These are phyloP conservation scores for Acleris literana DNA, from an alignment of 2,888 invertebrate genomes.

Conservation along the genomic window DNA sequence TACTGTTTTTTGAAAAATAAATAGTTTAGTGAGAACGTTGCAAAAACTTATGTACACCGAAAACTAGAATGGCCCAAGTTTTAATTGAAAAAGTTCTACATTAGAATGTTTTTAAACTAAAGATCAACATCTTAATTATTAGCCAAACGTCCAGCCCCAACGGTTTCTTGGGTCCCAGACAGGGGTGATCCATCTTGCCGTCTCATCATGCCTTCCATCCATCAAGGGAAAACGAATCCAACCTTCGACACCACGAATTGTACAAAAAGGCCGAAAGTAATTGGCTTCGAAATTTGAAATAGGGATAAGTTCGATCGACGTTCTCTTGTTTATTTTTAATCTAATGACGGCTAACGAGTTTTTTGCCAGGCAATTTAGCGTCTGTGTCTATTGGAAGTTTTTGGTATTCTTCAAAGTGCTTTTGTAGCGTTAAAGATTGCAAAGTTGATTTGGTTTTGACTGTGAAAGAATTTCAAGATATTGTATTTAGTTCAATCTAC, in stretches of 20 bases:
- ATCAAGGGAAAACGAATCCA: constrained; percentile 24
- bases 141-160: constrained; percentile 14
- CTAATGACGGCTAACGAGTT: constrained; percentile 3
- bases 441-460: no score
- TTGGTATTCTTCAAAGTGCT: no score
- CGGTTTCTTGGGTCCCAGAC: constrained; percentile 1
- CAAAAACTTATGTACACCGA: no score
- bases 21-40: no score
- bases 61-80: no score
- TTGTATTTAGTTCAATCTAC: no score
- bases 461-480: no score
- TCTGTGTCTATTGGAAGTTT: neutral
- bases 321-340: constrained; percentile 22
- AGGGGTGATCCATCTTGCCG: constrained; percentile 26
- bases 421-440: no score
- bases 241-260: constrained; percentile 5
- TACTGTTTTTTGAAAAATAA: no score
- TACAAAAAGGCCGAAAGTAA: constrained; percentile 19
- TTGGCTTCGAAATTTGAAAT: constrained; percentile 19
- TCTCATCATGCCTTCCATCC: constrained; percentile 32
- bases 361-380: neutral
- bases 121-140: constrained; percentile 12
- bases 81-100: no score
- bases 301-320: constrained; percentile 7
- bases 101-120: no score